Evolutionary conservation across 2,113 vertebrate genomes (phyloP), one percentile per base, ranked within the genome.

Genomic region (Lates calcarifer): DNA sequence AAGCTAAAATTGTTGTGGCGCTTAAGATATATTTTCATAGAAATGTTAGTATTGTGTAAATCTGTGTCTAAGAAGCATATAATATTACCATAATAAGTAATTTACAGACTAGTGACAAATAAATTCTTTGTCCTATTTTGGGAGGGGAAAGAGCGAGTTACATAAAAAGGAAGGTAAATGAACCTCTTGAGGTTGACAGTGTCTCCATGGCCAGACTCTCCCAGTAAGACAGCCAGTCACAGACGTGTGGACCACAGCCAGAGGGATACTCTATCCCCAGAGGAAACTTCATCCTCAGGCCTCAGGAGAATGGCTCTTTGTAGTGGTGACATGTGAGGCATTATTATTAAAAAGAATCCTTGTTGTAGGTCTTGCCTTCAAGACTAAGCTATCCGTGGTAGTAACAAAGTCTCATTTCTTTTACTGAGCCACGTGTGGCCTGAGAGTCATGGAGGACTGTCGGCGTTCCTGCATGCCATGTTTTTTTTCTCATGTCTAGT

Each of bases 251-350:
- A 69, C 26, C 35, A 2, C 37, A 76, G 87, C 81, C 90, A 89
- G 74, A 47, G 64, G 70, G 92, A 81, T 9, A 93, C 87, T 87
- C 82, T 89, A 94, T 88, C 90, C 89, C 65, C 56, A 5, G 62
- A 83, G 86, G 92, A 91, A 94, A 94, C 89, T 65, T 81, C 91
- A 93, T 93, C 92, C 91, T 22, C 28, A 1, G 77, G 75, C 67
- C 76, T 75, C 69, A 15, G 65, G 74, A 93, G 88, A 93, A 90
- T 74, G 77, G 76, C 70, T 81, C 87, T 88, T 93, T 94, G 92
- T 94, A 28, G 24, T 18, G 11, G 47, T 63, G 89, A 89, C 86
- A 83, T 89, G 72, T 57, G 87, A 91, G 74, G 83, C 77, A 37
- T 86, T 68, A 72, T 87, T 88, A 72, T 84, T 74, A 83, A 83